phyloP scores from a whole-genome alignment of 2,888 invertebrate species.

The Eristalis tenax region DNA sequence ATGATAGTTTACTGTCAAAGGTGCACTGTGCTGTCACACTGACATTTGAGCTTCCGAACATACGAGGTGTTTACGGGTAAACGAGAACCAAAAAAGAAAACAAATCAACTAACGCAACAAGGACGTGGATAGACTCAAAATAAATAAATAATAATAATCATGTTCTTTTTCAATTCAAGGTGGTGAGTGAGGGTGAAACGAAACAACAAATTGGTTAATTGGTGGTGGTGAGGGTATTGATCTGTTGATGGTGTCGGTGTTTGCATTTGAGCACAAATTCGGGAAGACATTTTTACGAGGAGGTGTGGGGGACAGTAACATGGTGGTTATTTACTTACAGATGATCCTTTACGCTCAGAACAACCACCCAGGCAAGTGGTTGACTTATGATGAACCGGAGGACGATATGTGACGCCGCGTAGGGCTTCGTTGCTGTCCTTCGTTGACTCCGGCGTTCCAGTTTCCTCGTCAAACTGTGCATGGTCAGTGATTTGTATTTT shows the following conservation, averaged over 20 bases:
- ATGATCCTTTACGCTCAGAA: conserved; percentile 88
- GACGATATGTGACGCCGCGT: conserved; percentile 86
- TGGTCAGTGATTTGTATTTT: conserved; percentile 67
- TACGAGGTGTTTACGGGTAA: conserved; percentile 39
- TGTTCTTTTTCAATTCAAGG: neutral
- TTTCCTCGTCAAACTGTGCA: conserved; percentile 81
- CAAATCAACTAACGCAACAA: conserved; percentile 38
- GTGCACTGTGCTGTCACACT: conserved; percentile 40
- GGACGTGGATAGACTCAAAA: neutral
- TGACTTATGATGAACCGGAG: conserved; percentile 82
- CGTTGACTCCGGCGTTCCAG: conserved; percentile 82
- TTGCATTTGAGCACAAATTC: neutral
- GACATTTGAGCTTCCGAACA: conserved; percentile 21
- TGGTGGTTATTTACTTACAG: conserved; percentile 84
- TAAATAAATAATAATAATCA: neutral
- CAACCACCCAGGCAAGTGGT: conserved; percentile 88
- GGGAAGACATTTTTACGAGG: neutral
- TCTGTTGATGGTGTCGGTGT: conserved; percentile 44
- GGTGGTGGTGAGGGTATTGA: conserved; percentile 33
- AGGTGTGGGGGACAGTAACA: conserved; percentile 14
- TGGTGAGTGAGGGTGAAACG: neutral
- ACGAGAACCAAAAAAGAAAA: conserved; percentile 23
- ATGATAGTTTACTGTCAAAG: conserved; percentile 16
- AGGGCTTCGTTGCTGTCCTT: conserved; percentile 82
- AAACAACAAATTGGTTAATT: conserved; percentile 11